A percentile compares a stretch with the other conserved stretches of the same genome.
phyloP scores from a whole-genome alignment of 2,888 invertebrate genomes.

The Clusia tigrina region DNA sequence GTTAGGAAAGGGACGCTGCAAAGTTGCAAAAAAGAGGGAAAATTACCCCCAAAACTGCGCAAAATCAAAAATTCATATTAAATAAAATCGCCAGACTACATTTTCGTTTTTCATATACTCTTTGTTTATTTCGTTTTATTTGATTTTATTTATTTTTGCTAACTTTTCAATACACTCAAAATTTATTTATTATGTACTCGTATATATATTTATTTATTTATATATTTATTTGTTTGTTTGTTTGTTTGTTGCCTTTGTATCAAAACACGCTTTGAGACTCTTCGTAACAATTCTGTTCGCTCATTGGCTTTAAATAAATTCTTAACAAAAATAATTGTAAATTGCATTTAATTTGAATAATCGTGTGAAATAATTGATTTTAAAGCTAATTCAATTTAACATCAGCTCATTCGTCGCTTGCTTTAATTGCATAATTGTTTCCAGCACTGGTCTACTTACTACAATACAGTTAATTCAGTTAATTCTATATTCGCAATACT shows the following conservation, averaged over 20 bases:
- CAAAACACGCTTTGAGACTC: background rate
- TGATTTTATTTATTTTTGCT: constrained; percentile 14
- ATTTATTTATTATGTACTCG: constrained; percentile 15
- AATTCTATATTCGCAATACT: too few relatives aligned
- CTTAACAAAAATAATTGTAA: background rate
- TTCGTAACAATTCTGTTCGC: constrained; percentile 5
- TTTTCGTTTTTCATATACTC: constrained; percentile 32
- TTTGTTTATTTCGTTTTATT: constrained; percentile 25
- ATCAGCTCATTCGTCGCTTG: too few relatives aligned
- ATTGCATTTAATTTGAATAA: background rate
- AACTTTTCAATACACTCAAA: constrained; percentile 26
- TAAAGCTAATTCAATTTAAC: too few relatives aligned
- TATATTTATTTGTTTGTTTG: constrained; percentile 22
- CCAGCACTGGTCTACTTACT: too few relatives aligned
- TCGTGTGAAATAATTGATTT: too few relatives aligned
- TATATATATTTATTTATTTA: constrained; percentile 27
- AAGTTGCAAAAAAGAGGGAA: too few relatives aligned
- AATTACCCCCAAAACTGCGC: constrained; percentile 50
- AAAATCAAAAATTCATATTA: constrained; percentile 46
- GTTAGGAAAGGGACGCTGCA: background rate
- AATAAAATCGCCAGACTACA: constrained; percentile 42
- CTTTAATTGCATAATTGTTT: too few relatives aligned
- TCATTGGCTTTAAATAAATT: constrained; percentile 5
- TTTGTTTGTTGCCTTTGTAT: constrained; percentile 8
- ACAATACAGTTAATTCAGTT: too few relatives aligned